A percentile compares a stretch with the other conserved stretches of the same genome.
These are phyloP conservation scores for Rhinoraja longicauda DNA, from an alignment of 2,797 vertebrate genomes.

Conservation along the genomic window DNA sequence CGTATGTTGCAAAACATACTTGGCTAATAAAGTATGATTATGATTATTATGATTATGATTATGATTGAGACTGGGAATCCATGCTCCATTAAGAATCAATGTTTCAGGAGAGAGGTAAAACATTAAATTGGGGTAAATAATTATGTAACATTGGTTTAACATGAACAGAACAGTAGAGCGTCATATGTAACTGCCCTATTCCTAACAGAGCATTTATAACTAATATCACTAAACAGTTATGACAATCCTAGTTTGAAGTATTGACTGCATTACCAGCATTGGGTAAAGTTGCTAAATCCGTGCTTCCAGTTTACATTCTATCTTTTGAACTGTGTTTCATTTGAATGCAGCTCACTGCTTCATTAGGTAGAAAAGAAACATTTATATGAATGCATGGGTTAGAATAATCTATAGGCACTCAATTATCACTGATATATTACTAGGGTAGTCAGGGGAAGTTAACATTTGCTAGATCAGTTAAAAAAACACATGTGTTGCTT, in stretches of 20 bases:
- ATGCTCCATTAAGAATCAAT: neutral
- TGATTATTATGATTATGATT: no score
- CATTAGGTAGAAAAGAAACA: neutral
- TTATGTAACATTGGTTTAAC: neutral
- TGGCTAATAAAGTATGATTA: no score
- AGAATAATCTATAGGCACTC: neutral
- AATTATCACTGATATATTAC: neutral
- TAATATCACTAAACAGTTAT: neutral
- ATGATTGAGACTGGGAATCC: neutral
- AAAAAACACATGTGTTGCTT: neutral
- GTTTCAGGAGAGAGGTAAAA: neutral
- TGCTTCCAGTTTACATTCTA: neutral
- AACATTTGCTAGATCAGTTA: neutral
- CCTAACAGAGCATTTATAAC: neutral
- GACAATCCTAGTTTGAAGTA: neutral
- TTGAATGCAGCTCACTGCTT: neutral
- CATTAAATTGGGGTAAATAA: neutral
- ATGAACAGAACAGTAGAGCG: neutral
- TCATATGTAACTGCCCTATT: neutral
- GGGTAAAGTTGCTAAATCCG: neutral
- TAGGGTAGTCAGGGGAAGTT: neutral
- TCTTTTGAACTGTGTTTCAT: neutral
- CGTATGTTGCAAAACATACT: no score
- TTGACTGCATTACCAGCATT: neutral
- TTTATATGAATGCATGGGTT: neutral